Evolutionary conservation across 2,797 vertebrate species (phyloP).

Genomic region (Oreortyx pictus): DNA sequence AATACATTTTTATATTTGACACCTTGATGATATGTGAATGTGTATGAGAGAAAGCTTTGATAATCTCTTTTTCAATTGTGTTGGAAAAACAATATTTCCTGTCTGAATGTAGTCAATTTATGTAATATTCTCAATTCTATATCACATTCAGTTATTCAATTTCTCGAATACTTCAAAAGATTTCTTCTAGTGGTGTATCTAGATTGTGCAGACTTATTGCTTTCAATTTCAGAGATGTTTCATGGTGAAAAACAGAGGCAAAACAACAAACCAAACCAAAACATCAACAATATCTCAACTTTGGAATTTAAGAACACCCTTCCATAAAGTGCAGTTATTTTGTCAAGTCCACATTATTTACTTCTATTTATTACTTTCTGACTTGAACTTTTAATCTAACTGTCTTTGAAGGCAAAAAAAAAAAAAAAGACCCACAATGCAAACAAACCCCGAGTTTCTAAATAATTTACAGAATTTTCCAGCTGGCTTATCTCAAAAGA

Average conservation of each 20-base stretch:
- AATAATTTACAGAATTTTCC: not conserved
- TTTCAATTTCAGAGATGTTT: not conserved
- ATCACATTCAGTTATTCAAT: not conserved
- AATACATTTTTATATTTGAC: not conserved
- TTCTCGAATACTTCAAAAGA: not conserved
- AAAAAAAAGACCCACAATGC: not conserved
- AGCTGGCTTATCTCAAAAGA: not conserved
- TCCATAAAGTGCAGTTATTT: not conserved
- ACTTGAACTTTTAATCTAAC: not conserved
- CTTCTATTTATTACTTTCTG: not conserved
- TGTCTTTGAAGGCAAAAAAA: not conserved
- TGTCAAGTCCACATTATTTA: not conserved
- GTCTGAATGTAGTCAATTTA: not conserved
- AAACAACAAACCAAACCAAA: fast-evolving
- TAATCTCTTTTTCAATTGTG: not conserved
- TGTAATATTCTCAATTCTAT: not conserved
- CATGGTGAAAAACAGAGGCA: not conserved
- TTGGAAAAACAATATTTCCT: not conserved
- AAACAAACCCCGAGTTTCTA: not conserved
- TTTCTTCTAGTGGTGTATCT: not conserved
- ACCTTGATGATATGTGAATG: not conserved
- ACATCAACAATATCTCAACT: not conserved
- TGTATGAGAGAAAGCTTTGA: not conserved
- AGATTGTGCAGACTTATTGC: not conserved
- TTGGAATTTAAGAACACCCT: not conserved